Evolutionary conservation across 2,888 invertebrate genomes (phyloP).

Genomic region (Phalangium opilio): DNA sequence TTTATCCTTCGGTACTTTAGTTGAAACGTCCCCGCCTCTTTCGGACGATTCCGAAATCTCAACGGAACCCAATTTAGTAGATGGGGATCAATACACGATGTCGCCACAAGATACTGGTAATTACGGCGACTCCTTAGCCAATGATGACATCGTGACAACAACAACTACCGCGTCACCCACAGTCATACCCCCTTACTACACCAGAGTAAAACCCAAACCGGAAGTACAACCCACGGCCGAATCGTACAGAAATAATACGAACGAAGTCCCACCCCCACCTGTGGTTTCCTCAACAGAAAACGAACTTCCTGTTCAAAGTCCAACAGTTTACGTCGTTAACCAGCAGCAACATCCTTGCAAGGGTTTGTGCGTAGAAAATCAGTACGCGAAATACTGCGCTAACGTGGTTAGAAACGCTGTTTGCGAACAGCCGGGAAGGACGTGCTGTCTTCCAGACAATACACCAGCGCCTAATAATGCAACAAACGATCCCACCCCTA

Average conservation of each 20-base stretch:
- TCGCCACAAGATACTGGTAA: neutral
- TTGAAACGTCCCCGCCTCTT: slow-evolving; percentile 21
- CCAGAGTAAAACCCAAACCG: neutral
- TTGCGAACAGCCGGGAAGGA: slow-evolving; percentile 6
- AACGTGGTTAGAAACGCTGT: slow-evolving; percentile 5
- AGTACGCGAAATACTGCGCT: slow-evolving; percentile 14
- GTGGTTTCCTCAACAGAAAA: neutral
- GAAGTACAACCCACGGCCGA: neutral
- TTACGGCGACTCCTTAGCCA: neutral
- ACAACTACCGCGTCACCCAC: slow-evolving; percentile 4
- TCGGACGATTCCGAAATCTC: slow-evolving; percentile 6
- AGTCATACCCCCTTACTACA: neutral
- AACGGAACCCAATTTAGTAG: neutral
- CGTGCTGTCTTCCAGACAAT: neutral
- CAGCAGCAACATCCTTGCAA: slow-evolving; percentile 8
- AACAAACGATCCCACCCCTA: neutral
- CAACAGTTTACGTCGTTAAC: neutral
- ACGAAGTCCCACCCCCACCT: neutral
- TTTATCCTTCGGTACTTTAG: slow-evolving; percentile 18
- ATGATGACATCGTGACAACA: slow-evolving; percentile 3
- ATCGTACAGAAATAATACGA: neutral
- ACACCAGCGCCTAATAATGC: neutral
- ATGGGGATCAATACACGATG: neutral
- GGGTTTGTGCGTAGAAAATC: slow-evolving; percentile 17
- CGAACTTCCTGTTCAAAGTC: neutral